These are phyloP conservation scores for Pangasianodon gigas DNA, from an alignment of 2,113 vertebrate species.

Conservation along the genomic window DNA sequence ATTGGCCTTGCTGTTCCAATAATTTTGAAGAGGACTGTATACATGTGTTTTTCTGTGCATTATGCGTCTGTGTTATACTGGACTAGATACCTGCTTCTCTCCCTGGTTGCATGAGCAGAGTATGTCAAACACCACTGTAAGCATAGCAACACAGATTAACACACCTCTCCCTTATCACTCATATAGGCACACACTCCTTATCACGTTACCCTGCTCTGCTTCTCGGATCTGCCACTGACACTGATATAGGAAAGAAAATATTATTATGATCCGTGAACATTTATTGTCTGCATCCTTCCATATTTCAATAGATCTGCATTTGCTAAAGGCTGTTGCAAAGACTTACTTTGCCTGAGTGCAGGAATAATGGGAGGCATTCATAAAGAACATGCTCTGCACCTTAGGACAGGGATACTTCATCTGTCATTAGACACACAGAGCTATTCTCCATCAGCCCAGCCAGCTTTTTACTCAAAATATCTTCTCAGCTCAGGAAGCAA, in stretches of 20 bases:
- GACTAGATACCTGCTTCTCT: neutral
- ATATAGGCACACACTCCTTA: neutral
- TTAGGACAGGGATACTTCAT: slow-evolving; percentile 53
- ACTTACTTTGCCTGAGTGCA: slow-evolving; percentile 22
- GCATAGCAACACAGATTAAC: slow-evolving; percentile 15
- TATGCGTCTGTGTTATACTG: neutral
- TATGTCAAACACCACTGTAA: neutral
- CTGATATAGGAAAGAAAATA: neutral
- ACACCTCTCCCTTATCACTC: slow-evolving; percentile 10
- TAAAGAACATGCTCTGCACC: slow-evolving; percentile 51
- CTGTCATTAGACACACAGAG: slow-evolving; percentile 47
- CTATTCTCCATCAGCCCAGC: neutral
- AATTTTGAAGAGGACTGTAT: neutral
- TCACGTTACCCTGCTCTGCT: neutral
- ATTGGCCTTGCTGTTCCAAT: neutral
- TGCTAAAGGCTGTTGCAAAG: slow-evolving; percentile 48
- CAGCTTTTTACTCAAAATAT: slow-evolving; percentile 2
- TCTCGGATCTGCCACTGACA: neutral
- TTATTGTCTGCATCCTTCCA: neutral
- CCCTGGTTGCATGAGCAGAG: neutral
- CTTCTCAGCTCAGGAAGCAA: slow-evolving; percentile 17
- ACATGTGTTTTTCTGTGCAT: neutral
- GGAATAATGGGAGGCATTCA: slow-evolving; percentile 44
- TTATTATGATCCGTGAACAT: neutral
- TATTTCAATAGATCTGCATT: slow-evolving; percentile 32